Evolutionary conservation across 1,140 invertebrate genomes (phyloP), one percentile per base, ranked within the genome.

Genomic region (Antheraea mylitta): DNA sequence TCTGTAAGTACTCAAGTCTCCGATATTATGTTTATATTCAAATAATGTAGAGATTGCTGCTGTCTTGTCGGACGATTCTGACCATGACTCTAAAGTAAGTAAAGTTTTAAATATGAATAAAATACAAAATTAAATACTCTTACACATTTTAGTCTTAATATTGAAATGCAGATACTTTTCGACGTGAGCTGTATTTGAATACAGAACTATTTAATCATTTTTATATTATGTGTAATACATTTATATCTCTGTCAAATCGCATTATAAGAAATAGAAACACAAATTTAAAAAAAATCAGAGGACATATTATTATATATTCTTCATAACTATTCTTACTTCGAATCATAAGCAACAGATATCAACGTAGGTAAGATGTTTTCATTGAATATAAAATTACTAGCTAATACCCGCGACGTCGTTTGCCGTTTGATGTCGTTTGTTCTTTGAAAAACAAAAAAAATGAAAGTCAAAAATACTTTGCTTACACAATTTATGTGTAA

Each of bases 21-120:
- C 3, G 11, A 13, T 37, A 67, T 22, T 19, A 30, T 19, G 11
- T 19, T 19, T 61, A 30, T 61, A 61, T 61, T 61, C 30, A 22
- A 68, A 64, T 69, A 73, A 73, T 38, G 68, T 67, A 73, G 42
- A 42, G 53, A 37, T 63, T 59, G 59, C 59, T 69, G 58, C 60
- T 67, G 58, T 63, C 18, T n/a, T 22, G 9, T 62, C 19, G 19
- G 19, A 61, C 36, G 60, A 18, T 36, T 61, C 7, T 61, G 36
- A 22, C 13, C 60, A 61, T 61, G 60, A 36, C 60, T 61, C 11
- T 61, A 61, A 18, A 30, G 11, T 61, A 61, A 22, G 7, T 30
- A 22, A 30, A 61, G 6, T 18, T 61, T 18, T 8, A 61, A 61
- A 19, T 61, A 48, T 48, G 13, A 48, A 13, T 3, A 13, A 48